A percentile compares a stretch with the other conserved stretches of the same genome.
Evolutionary conservation across 2,797 vertebrate genomes (phyloP).

Genomic region (Mormyrops attenuatus): DNA sequence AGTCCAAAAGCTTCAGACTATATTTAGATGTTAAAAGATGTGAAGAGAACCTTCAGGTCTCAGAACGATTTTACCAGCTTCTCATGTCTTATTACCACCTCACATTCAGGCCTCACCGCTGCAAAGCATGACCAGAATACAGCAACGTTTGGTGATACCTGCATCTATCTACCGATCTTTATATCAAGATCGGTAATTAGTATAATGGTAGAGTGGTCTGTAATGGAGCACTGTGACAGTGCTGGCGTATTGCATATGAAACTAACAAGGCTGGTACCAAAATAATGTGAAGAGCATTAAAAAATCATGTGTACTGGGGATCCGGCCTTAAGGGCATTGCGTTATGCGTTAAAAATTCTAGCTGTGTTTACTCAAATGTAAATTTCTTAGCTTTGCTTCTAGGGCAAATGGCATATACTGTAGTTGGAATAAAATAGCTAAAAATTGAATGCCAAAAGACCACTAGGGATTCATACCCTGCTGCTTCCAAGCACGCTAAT

Average conservation of each 20-base stretch:
- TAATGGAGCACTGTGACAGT: neutral
- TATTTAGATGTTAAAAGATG: neutral
- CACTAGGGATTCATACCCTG: neutral
- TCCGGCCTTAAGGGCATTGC: neutral
- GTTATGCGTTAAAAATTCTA: neutral
- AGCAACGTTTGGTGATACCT: neutral
- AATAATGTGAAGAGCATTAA: neutral
- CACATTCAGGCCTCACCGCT: neutral
- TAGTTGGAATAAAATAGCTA: conserved; percentile 6
- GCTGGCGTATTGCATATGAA: neutral
- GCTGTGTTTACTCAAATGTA: conserved; percentile 9
- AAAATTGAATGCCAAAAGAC: neutral
- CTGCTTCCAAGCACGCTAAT: neutral
- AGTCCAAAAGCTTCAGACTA: neutral
- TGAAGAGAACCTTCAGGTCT: neutral
- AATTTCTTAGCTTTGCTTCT: neutral
- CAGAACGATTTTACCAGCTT: neutral
- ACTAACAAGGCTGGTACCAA: neutral
- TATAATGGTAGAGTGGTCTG: neutral
- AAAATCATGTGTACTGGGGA: neutral
- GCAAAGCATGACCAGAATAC: neutral
- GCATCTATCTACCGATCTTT: neutral
- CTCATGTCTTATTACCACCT: neutral
- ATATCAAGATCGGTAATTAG: neutral
- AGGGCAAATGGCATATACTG: conserved; percentile 2